phyloP scores from a whole-genome alignment of 2,113 vertebrate species.

The Saguinus imperator region DNA sequence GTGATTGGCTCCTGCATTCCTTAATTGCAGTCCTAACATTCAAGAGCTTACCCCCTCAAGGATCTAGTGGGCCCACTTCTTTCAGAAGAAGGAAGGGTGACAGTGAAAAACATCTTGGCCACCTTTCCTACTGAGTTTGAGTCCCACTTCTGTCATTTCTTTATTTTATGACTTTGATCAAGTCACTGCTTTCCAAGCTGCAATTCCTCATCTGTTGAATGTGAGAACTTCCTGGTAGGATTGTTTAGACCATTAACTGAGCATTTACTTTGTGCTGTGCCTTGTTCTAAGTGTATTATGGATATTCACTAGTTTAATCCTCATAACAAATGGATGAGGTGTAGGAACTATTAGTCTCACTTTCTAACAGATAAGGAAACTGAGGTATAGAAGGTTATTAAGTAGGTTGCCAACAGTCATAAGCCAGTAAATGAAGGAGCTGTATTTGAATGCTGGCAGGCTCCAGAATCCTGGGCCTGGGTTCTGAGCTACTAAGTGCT shows the following conservation, averaged over 20 bases:
- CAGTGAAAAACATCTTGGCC: neutral
- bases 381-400: neutral
- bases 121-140: neutral
- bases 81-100: neutral
- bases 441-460: neutral
- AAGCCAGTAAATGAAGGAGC: neutral
- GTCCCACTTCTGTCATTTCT: neutral
- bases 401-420: neutral
- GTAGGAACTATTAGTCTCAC: neutral
- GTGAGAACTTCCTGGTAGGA: neutral
- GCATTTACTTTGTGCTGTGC: neutral
- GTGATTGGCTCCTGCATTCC: neutral
- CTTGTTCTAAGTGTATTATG: neutral
- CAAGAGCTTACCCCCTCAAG: neutral
- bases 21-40: neutral
- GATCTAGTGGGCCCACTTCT: neutral
- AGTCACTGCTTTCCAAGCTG: neutral
- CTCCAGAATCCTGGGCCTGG: neutral
- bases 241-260: slow-evolving; percentile 4
- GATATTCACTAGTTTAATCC: neutral
- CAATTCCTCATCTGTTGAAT: neutral
- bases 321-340: neutral
- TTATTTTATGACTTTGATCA: neutral
- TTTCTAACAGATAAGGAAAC: neutral
- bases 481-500: neutral